Evolutionary conservation across 2,113 vertebrate genomes (phyloP).

Genomic region (Mesocricetus auratus): DNA sequence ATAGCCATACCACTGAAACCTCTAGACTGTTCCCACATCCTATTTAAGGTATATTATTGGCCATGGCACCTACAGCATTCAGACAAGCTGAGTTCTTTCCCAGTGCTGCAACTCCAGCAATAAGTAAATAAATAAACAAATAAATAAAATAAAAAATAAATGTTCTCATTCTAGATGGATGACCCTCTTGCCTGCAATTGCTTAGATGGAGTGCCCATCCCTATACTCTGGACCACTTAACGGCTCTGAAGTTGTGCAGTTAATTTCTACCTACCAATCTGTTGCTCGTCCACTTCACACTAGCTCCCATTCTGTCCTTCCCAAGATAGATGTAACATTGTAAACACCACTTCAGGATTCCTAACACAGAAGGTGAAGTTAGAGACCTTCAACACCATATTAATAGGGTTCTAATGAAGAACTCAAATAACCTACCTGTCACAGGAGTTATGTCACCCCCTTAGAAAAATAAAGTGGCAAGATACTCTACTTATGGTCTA

Average conservation of each 20-base stretch:
- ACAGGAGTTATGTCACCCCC: conserved; percentile 37
- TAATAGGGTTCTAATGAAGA: conserved; percentile 74
- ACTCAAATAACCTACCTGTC: conserved; percentile 69
- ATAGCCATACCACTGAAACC: neutral
- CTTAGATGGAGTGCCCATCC: conserved; percentile 45
- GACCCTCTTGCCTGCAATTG: conserved; percentile 59
- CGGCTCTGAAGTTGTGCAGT: conserved; percentile 54
- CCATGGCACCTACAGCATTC: neutral
- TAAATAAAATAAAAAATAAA: neutral
- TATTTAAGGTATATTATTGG: neutral
- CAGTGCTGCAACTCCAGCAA: neutral
- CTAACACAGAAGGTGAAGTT: conserved; percentile 67
- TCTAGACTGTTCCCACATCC: neutral
- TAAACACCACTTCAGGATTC: conserved; percentile 40
- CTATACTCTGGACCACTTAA: conserved; percentile 35
- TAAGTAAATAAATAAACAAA: neutral
- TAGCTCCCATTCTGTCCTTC: conserved; percentile 17
- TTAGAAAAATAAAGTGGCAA: conserved; percentile 66
- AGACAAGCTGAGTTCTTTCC: neutral
- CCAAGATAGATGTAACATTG: conserved; percentile 74
- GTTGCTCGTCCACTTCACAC: conserved; percentile 26
- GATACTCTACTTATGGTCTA: neutral
- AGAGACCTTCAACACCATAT: conserved; percentile 49
- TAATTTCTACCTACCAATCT: conserved; percentile 68
- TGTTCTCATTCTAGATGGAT: conserved; percentile 54